Percentiles rank a stretch among this genome's conserved stretches.
Evolutionary conservation across 2,797 vertebrate species (phyloP).

Genomic region (Poeciliopsis turneri): DNA sequence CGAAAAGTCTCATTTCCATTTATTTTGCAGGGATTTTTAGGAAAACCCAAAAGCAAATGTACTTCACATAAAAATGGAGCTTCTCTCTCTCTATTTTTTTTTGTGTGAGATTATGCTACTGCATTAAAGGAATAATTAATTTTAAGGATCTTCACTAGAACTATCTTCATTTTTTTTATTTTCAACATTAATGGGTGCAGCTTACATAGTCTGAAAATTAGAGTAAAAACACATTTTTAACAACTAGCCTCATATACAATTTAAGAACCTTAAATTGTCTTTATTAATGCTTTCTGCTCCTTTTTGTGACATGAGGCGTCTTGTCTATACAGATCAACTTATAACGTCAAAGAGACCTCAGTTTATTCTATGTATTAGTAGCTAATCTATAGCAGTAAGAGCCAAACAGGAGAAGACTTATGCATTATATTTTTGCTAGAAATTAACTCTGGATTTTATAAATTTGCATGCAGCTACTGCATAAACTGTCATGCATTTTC

Average conservation of each 20-base stretch:
- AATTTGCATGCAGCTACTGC: conserved; percentile 52
- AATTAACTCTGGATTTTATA: not conserved
- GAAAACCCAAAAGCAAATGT: not conserved
- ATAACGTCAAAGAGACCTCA: not conserved
- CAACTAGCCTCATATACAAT: not conserved
- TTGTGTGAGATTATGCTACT: not conserved
- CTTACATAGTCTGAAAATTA: no score
- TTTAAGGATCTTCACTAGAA: not conserved
- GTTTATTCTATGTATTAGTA: not conserved
- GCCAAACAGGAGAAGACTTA: not conserved
- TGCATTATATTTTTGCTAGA: not conserved
- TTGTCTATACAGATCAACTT: not conserved
- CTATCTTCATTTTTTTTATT: not conserved
- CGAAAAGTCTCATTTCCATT: not conserved
- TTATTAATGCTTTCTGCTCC: not conserved
- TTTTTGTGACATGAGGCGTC: not conserved
- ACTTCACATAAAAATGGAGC: not conserved
- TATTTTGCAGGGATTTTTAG: not conserved
- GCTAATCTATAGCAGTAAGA: conserved; percentile 8
- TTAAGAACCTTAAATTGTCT: not conserved
- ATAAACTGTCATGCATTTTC: conserved; percentile 53
- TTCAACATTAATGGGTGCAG: no score
- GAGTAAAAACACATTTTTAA: not conserved
- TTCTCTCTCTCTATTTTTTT: not conserved
- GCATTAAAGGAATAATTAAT: not conserved